Evolutionary conservation across 2,888 invertebrate species (phyloP).

Genomic region (Synanthedon formicaeformis): DNA sequence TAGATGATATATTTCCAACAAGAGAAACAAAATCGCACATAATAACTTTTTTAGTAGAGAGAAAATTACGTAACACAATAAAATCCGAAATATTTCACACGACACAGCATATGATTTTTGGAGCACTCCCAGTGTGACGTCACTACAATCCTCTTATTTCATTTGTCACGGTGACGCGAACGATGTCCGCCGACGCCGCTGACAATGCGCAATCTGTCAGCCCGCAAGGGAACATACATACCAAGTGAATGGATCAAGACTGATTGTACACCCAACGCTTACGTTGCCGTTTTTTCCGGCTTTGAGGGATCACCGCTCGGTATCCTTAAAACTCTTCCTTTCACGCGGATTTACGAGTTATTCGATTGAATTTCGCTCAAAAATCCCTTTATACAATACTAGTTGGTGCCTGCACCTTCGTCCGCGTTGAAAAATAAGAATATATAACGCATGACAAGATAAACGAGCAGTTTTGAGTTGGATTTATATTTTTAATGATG

Average conservation of each 20-base stretch:
- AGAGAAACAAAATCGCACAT: neutral
- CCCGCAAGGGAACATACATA: constrained; percentile 8
- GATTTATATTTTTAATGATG: no score
- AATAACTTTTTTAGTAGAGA: no score
- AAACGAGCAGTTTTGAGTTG: no score
- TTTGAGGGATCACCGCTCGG: constrained; percentile 7
- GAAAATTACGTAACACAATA: neutral
- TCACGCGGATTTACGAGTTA: constrained; percentile 3
- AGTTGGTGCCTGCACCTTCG: neutral
- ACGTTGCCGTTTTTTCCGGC: constrained; percentile 23
- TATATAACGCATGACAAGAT: no score
- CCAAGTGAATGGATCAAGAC: constrained; percentile 3
- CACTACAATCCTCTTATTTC: constrained; percentile 58
- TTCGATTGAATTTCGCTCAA: constrained; percentile 4
- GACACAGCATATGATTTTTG: constrained; percentile 32
- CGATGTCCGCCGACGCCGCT: constrained; percentile 31
- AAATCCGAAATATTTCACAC: neutral
- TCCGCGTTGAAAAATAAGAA: neutral
- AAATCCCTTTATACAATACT: neutral
- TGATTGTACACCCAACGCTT: constrained; percentile 13
- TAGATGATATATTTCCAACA: no score
- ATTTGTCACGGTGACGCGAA: constrained; percentile 47
- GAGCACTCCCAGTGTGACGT: constrained; percentile 27
- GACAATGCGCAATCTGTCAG: constrained; percentile 53
- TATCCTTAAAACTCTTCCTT: constrained; percentile 10